Evolutionary conservation across 2,888 invertebrate genomes (phyloP).

Genomic region (Pyrochroa serraticornis): DNA sequence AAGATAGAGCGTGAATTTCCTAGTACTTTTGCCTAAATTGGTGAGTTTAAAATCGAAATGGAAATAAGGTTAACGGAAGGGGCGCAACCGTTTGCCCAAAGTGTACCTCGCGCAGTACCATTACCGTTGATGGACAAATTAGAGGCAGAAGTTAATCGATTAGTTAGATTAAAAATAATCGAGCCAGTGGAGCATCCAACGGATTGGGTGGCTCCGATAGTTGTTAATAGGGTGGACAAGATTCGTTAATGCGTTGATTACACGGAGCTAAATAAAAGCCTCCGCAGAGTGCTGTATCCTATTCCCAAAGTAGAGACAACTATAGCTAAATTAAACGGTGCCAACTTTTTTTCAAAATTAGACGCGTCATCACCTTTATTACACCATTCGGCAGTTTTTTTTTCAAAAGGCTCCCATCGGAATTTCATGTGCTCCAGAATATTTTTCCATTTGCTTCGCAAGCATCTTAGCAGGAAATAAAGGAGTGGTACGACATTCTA

Average conservation of each 20-base stretch:
- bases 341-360: constrained; percentile 37
- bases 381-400: constrained; percentile 11
- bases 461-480: constrained; percentile 16
- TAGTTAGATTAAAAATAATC: too few species aligned
- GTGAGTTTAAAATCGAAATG: too few species aligned
- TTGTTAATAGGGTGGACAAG: too few species aligned
- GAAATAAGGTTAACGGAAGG: too few species aligned
- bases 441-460: background rate
- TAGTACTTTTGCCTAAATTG: too few species aligned
- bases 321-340: constrained; percentile 32
- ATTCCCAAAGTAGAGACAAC: constrained; percentile 39
- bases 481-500: constrained; percentile 22
- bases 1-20: too few species aligned
- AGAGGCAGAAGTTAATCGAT: too few species aligned
- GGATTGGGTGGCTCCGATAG: too few species aligned
- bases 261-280: constrained; percentile 28
- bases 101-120: too few species aligned
- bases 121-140: too few species aligned
- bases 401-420: constrained; percentile 15
- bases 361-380: constrained; percentile 25
- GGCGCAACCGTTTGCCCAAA: too few species aligned
- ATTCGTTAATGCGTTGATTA: constrained; percentile 22
- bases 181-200: too few species aligned
- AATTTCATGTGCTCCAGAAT: background rate
- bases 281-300: constrained; percentile 33